Evolutionary conservation across 2,888 invertebrate species (phyloP).

Genomic region (Caenorhabditis parvicauda): DNA sequence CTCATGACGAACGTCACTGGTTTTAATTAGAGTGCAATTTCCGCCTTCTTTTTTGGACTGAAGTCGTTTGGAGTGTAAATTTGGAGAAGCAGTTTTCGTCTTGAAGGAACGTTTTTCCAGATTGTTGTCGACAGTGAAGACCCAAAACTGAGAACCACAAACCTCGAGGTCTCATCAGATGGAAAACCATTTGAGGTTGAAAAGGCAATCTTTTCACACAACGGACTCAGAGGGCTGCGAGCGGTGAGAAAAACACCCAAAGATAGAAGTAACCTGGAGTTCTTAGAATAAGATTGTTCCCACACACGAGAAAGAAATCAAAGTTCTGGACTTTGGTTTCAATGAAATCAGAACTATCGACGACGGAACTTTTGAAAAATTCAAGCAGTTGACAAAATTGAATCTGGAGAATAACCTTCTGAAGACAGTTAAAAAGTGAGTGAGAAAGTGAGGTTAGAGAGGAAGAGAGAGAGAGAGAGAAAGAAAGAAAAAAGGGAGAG

Average conservation of each 20-base stretch:
- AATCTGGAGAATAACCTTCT: slow-evolving; percentile 25
- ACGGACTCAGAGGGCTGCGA: slow-evolving; percentile 15
- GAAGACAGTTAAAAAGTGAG: slow-evolving; percentile 22
- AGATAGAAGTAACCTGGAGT: not conserved
- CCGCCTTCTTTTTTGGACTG: too few species aligned
- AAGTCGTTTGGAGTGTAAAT: too few species aligned
- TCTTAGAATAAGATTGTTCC: slow-evolving; percentile 28
- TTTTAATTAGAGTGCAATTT: too few species aligned
- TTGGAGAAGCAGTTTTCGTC: too few species aligned
- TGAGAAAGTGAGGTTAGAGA: not conserved
- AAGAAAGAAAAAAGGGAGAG: not conserved
- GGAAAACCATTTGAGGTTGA: slow-evolving; percentile 18
- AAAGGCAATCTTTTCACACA: slow-evolving; percentile 22
- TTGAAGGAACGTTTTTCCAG: too few species aligned
- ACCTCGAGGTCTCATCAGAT: slow-evolving; percentile 10
- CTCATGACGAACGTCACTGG: too few species aligned
- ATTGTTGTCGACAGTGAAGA: slow-evolving; percentile 10
- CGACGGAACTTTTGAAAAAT: slow-evolving; percentile 16
- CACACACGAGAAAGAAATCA: slow-evolving; percentile 17
- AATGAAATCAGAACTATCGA: slow-evolving; percentile 30
- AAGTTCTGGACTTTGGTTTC: slow-evolving; percentile 12
- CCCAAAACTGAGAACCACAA: slow-evolving; percentile 6
- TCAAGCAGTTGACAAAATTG: slow-evolving; percentile 21
- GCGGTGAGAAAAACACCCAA: slow-evolving; percentile 2
- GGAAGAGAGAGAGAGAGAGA: not conserved